These are phyloP conservation scores for Atractosteus spatula DNA, from an alignment of 2,113 vertebrate species.

Conservation along the genomic window DNA sequence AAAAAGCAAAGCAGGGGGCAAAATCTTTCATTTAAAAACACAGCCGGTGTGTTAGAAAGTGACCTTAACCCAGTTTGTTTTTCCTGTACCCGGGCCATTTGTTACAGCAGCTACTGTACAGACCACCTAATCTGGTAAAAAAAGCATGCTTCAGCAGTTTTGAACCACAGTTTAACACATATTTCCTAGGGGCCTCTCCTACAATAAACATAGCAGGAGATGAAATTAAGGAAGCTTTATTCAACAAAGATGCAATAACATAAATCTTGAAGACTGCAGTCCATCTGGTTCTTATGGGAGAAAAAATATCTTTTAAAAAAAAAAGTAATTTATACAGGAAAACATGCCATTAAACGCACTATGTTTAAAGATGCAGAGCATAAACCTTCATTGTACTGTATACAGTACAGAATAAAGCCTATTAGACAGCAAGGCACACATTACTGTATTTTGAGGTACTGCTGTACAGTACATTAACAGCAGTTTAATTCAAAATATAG, in stretches of 20 bases:
- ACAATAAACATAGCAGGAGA: slow-evolving; percentile 53
- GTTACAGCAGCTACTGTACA: slow-evolving; percentile 47
- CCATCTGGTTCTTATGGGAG: slow-evolving; percentile 13
- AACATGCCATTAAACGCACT: slow-evolving; percentile 21
- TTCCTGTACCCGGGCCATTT: slow-evolving; percentile 40
- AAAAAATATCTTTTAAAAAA: not conserved
- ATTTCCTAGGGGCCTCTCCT: slow-evolving; percentile 44
- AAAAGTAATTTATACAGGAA: not conserved
- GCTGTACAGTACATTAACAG: too few species aligned
- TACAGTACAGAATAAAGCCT: too few species aligned
- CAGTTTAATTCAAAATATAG: too few species aligned
- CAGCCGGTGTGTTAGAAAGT: slow-evolving; percentile 25
- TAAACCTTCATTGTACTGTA: slow-evolving; percentile 9
- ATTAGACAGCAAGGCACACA: too few species aligned
- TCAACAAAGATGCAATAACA: slow-evolving; percentile 45
- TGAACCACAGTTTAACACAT: slow-evolving; percentile 57
- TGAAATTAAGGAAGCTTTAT: slow-evolving; percentile 51
- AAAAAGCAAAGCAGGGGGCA: slow-evolving; percentile 1
- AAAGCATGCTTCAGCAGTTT: slow-evolving; percentile 58
- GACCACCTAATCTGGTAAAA: slow-evolving; percentile 54
- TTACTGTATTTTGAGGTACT: too few species aligned
- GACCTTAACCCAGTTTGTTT: slow-evolving; percentile 40
- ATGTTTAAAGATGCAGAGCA: slow-evolving; percentile 15
- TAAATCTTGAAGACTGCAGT: slow-evolving; percentile 49
- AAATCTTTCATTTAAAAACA: slow-evolving; percentile 3